Percentiles rank a stretch among this genome's conserved stretches.
phyloP scores from a whole-genome alignment of 2,797 vertebrate genomes.

The Enteromius anoplus region DNA sequence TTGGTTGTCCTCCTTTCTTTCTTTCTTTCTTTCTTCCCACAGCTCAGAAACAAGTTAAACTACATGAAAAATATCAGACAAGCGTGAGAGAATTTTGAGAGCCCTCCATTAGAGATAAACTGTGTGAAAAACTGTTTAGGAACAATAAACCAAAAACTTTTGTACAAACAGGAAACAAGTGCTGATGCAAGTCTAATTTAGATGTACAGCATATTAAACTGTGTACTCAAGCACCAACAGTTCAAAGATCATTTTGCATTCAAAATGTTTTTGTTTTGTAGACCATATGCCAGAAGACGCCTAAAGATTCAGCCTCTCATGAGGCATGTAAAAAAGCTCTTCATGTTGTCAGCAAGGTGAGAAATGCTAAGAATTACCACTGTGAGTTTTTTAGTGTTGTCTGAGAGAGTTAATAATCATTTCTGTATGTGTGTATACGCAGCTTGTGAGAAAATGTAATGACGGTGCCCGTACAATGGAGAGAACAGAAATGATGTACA shows the following conservation, averaged over 20 bases:
- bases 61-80: slow-evolving; percentile 20
- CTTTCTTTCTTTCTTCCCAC: slow-evolving; percentile 30
- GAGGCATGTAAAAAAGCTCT: slow-evolving; percentile 88
- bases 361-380: slow-evolving; percentile 17
- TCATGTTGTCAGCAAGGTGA: slow-evolving; percentile 94
- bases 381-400: background rate
- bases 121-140: slow-evolving; percentile 4
- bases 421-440: slow-evolving; percentile 45
- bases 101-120: background rate
- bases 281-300: slow-evolving; percentile 98
- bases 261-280: slow-evolving; percentile 66
- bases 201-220: background rate
- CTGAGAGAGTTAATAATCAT: slow-evolving; percentile 4
- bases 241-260: slow-evolving; percentile 13
- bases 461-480: slow-evolving; percentile 98
- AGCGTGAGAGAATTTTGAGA: slow-evolving; percentile 9
- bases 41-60: slow-evolving; percentile 39
- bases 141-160: slow-evolving; percentile 27
- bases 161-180: slow-evolving; percentile 21
- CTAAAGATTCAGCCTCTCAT: slow-evolving; percentile 84
- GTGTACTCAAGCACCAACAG: slow-evolving; percentile 6
- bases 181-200: background rate
- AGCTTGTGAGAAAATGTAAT: slow-evolving; percentile 95
- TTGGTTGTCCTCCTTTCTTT: slow-evolving; percentile 25
- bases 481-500: slow-evolving; percentile 98